Evolutionary conservation across 2,113 vertebrate genomes (phyloP), one percentile per base, ranked within the genome.

Genomic region (Nymphicus hollandicus): DNA sequence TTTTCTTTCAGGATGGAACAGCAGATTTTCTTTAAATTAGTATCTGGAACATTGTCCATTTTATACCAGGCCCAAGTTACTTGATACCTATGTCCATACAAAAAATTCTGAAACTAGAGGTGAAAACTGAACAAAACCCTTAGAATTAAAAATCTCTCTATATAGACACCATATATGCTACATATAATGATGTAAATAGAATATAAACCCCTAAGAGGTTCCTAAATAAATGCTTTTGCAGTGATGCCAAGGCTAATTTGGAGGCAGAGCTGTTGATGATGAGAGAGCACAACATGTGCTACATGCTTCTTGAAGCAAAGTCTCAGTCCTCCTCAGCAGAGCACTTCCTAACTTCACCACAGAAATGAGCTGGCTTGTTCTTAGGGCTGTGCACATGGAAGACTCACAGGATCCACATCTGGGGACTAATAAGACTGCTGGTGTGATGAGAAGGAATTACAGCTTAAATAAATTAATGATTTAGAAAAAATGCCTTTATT

Each of bases 151-250:
- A 74, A 3, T 39, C 10, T 17, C 8, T 31, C 4, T 50, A 55
- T 9, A 52, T 22, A 87, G 0, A 2, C 24, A 46, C 2, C 6
- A 25, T 19, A 60, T 4, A 58, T 0, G 1, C 25, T 17, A 44
- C 41, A 76, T 3, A 5, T 16, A 76, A 70, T 49, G 14, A 73
- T 24, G 11, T 41, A 81, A 49, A 37, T 18, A n/a, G 47, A 66
- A n/a, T 44, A 64, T 6, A 89, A 93, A 77, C 4, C 16, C 6
- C 23, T 9, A 50, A 53, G 10, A 81, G 49, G 71, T 71, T 60
- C 33, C 65, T 71, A 46, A 64, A 89, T 39, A 84, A 90, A 84
- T 4, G 8, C 29, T 74, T 88, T 46, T 88, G 63, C 58, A 74
- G 39, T 23, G 52, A 78, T 64, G 37, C 60, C 87, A 69, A 78